Conservation (phyloP, 2,888 invertebrate genomes). For the Nipponacmea schrenckii region DNA sequence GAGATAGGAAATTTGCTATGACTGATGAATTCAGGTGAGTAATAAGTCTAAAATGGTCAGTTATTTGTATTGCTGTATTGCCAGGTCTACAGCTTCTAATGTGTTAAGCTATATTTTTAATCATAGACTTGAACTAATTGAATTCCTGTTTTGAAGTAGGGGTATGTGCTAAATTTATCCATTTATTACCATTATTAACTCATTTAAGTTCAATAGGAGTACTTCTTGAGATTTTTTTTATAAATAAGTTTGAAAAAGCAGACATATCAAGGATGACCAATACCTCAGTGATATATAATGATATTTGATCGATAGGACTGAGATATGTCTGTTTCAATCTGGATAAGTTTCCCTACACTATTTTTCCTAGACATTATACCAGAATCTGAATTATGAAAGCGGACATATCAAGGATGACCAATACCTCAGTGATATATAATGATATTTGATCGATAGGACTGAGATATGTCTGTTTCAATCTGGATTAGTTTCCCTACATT, state of each 20-base stretch:
- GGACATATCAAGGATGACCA: neutral
- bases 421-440: neutral
- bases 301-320: conserved; percentile 6
- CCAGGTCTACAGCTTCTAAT: too few species aligned
- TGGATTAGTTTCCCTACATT: neutral
- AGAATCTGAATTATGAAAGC: too few species aligned
- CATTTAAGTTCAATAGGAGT: too few species aligned
- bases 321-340: conserved; percentile 7
- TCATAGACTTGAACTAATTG: too few species aligned
- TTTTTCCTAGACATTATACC: too few species aligned
- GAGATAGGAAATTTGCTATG: conserved; percentile 90
- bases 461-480: neutral
- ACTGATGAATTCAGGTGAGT: conserved; percentile 86
- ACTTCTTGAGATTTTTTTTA: too few species aligned
- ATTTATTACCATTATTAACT: too few species aligned
- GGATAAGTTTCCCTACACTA: neutral
- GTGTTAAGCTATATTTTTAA: too few species aligned
- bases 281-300: neutral
- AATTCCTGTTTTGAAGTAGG: too few species aligned
- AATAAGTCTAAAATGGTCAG: too few species aligned
- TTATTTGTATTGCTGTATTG: too few species aligned
- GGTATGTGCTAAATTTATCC: too few species aligned
- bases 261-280: conserved; percentile 3
- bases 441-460: conserved; percentile 1
- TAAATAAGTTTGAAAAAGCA: neutral